phyloP scores from a whole-genome alignment of 2,888 invertebrate genomes.

The Tyria jacobaeae region DNA sequence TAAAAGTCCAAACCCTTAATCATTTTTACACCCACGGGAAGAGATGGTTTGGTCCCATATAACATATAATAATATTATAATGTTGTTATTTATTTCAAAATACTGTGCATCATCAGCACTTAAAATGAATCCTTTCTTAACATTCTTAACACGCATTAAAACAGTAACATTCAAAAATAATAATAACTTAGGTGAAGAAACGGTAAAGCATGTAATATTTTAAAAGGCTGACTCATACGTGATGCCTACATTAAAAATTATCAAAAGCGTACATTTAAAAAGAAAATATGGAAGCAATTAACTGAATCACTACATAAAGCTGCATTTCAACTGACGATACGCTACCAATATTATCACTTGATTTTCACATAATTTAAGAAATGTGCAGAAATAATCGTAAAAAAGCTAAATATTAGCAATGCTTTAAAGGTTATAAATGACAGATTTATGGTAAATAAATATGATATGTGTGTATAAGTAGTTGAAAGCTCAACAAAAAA shows the following conservation, averaged over 20 bases:
- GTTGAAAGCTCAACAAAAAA: no score
- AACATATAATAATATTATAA: no score
- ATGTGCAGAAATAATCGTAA: no score
- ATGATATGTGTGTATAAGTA: no score
- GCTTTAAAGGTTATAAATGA: no score
- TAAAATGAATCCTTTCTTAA: not conserved
- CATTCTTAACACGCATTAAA: not conserved
- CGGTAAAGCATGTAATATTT: slow-evolving; percentile 5
- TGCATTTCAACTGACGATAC: slow-evolving; percentile 7
- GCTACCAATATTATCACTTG: not conserved
- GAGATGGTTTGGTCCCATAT: no score
- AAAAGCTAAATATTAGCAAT: no score
- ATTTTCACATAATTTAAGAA: no score
- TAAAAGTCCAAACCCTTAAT: no score
- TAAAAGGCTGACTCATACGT: slow-evolving; percentile 13
- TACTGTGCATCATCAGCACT: not conserved
- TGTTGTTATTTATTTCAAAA: no score
- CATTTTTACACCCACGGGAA: no score
- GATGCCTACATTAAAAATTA: slow-evolving; percentile 20
- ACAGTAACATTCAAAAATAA: not conserved
- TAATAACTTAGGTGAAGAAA: slow-evolving; percentile 2
- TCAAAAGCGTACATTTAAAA: slow-evolving; percentile 22
- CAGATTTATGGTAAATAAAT: no score
- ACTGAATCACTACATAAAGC: slow-evolving; percentile 28
- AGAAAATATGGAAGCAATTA: slow-evolving; percentile 20